Percentiles rank a stretch among this genome's conserved stretches.
phyloP scores from a whole-genome alignment of 1,140 invertebrate species.

The Brachionus asplanchnoidis region DNA sequence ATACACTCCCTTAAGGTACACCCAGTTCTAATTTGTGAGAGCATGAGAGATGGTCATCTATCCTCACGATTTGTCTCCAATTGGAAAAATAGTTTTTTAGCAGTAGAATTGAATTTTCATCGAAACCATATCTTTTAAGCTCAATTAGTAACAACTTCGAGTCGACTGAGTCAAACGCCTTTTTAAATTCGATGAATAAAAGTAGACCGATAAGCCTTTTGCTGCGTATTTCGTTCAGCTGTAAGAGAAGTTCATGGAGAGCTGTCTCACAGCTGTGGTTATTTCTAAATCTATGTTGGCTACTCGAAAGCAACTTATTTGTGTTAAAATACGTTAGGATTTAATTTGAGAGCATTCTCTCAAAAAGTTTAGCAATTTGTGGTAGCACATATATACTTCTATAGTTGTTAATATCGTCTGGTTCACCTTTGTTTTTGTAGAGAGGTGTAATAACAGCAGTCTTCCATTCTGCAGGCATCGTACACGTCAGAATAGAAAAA shows the following conservation, averaged over 20 bases:
- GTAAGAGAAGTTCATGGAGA: neutral
- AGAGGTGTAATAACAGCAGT: conserved; percentile 42
- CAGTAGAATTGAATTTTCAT: neutral
- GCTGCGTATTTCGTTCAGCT: neutral
- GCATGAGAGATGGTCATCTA: neutral
- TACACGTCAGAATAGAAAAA: neutral
- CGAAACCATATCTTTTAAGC: neutral
- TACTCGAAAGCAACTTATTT: neutral
- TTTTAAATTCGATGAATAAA: neutral
- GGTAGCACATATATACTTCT: conserved; percentile 43
- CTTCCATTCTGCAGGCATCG: conserved; percentile 41
- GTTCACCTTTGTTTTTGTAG: conserved; percentile 43
- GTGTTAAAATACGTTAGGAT: neutral
- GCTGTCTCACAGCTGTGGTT: neutral
- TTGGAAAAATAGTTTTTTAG: neutral
- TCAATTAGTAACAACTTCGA: neutral
- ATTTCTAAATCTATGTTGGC: neutral
- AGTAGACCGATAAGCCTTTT: neutral
- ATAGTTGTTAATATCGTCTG: conserved; percentile 43
- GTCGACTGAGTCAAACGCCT: neutral
- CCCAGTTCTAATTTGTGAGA: neutral
- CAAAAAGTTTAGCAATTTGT: conserved; percentile 31
- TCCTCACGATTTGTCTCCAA: neutral
- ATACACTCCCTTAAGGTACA: neutral
- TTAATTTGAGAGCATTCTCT: neutral